A percentile compares a stretch with the other conserved stretches of the same genome.
phyloP scores from a whole-genome alignment of 2,113 vertebrate genomes.

The Enhydra lutris region DNA sequence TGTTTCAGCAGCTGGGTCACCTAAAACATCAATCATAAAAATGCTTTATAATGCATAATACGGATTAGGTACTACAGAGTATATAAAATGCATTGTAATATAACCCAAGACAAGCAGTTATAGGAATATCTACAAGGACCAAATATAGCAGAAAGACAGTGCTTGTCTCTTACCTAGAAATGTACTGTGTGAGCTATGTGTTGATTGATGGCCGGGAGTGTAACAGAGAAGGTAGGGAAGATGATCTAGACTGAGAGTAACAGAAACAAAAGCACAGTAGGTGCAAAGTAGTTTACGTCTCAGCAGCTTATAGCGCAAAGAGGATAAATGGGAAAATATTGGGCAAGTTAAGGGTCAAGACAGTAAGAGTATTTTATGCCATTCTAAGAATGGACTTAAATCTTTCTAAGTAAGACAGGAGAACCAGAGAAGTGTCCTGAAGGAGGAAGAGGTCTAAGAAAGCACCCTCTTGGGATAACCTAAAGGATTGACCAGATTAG shows the following conservation, averaged over 20 bases:
- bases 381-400: not conserved
- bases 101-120: not conserved
- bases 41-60: not conserved
- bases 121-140: not conserved
- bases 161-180: not conserved
- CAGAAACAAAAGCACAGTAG: not conserved
- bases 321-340: not conserved
- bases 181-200: not conserved
- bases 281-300: not conserved
- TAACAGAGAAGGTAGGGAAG: not conserved
- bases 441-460: not conserved
- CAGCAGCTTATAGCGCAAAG: not conserved
- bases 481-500: not conserved
- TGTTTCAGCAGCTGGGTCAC: not conserved
- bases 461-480: not conserved
- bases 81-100: not conserved
- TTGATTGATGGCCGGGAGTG: not conserved
- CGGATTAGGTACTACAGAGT: not conserved
- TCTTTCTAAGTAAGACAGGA: constrained; percentile 2
- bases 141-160: not conserved
- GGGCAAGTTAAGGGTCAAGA: not conserved
- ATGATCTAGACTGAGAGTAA: not conserved
- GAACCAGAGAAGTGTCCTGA: not conserved
- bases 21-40: not conserved
- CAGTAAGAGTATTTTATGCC: not conserved